Percentiles rank a stretch among this genome's conserved stretches.
Evolutionary conservation across 2,113 vertebrate genomes (phyloP).

Genomic region (Zapus hudsonius): DNA sequence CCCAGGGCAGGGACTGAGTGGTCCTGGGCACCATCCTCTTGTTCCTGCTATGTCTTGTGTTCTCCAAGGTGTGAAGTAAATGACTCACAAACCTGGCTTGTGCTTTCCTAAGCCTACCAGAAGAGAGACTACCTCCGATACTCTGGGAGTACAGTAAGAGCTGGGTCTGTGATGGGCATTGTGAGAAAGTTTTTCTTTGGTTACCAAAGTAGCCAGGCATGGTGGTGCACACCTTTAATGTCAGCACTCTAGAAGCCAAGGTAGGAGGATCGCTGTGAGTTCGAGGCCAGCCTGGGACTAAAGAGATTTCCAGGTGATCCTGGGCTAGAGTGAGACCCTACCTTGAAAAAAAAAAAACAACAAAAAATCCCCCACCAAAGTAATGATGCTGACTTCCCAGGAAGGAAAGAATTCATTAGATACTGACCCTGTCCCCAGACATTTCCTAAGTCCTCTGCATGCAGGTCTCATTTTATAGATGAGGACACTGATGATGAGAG

Average conservation of each 20-base stretch:
- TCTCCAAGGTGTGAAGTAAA: not conserved
- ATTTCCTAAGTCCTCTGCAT: not conserved
- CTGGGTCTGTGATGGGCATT: too few species aligned
- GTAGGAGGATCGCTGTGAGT: too few species aligned
- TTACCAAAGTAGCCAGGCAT: not conserved
- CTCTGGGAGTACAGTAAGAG: not conserved
- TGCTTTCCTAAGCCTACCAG: not conserved
- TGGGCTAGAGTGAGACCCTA: too few species aligned
- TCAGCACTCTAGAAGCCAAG: too few species aligned
- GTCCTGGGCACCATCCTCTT: not conserved
- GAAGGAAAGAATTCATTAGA: not conserved
- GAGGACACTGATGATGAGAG: not conserved
- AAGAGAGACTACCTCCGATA: not conserved
- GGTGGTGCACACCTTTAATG: too few species aligned
- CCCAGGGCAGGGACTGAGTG: not conserved
- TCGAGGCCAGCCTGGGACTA: too few species aligned
- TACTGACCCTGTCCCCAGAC: not conserved
- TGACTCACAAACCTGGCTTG: not conserved
- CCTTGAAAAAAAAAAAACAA: too few species aligned
- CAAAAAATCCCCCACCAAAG: too few species aligned
- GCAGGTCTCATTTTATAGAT: not conserved
- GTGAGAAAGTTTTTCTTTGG: conserved; percentile 21
- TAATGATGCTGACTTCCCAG: too few species aligned
- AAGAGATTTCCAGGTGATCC: too few species aligned
- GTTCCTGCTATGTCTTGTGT: not conserved